Base-by-base conservation (phyloP, 2,888 invertebrate species). In the Harpagoxenus sublaevis region DNA sequence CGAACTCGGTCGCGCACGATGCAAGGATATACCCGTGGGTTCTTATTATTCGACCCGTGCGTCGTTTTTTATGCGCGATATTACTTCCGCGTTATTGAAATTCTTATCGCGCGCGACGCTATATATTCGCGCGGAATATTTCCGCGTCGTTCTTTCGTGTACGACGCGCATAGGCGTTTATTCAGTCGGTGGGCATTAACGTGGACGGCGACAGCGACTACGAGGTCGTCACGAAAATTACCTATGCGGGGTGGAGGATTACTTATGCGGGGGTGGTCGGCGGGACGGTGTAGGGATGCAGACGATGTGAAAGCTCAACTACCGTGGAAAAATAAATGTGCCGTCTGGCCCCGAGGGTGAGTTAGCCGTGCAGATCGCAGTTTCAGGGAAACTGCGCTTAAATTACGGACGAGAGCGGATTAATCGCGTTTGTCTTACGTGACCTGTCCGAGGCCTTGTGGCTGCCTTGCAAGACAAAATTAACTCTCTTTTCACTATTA, bases 251-350 rank as follows among this genome's bases (percentile, higher is more conserved):
- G 83, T 85, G 83, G 90, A 89, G 84, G 86, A 89, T 89, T 90
- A 90, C 89, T 90, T 90, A 90, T 89, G 90, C 90, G 74, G 88
- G 86, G 86, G 4, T 83, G 85, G 85, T 35, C 87, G 79, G 87
- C 84, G 86, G 88, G 31, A 53, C 48, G 48, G 84, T 87, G 83
- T 84, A 88, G 91, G 86, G 89, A 87, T 85, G 91, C 88, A 77
- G 89, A 85, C 88, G 89, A 90, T 89, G 91, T 90, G 89, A 89
- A 90, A 89, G 89, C 91, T 90, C 86, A 90, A 90, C 90, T 90
- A 89, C 91, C 89, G 91, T 91, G 89, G 88, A 90, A 88, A 90
- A 91, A 91, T 89, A 87, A 88, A 91, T 88, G 89, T 79, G 88
- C 91, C 89, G 89, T 90, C 90, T 88, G 90, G 60, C 87, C 82